Conservation (phyloP, 2,113 vertebrate genomes). For the Entomyzon cyanotis region DNA sequence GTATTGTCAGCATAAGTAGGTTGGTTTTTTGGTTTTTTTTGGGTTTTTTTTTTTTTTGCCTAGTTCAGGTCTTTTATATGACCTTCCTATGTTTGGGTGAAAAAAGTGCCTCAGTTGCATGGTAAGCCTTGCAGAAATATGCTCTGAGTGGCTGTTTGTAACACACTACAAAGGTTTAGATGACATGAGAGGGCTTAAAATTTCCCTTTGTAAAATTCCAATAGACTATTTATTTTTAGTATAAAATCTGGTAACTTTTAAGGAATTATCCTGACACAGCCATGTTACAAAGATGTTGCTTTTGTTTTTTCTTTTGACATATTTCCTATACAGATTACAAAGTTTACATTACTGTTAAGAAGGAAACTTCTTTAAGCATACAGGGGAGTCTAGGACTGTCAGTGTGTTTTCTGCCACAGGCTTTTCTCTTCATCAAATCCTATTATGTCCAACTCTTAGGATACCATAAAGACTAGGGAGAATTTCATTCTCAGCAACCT, state of each 20-base stretch:
- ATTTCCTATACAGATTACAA: not conserved
- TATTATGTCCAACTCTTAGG: not conserved
- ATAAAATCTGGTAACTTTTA: not conserved
- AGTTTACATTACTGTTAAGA: not conserved
- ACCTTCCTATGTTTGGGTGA: not conserved
- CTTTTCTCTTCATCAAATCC: not conserved
- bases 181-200: not conserved
- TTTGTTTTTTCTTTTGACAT: not conserved
- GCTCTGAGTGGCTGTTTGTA: not conserved
- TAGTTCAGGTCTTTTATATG: not conserved
- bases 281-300: not conserved
- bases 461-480: not conserved
- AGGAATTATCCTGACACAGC: not conserved
- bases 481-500: not conserved
- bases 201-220: not conserved
- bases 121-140: not conserved
- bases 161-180: not conserved
- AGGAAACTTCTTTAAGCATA: not conserved
- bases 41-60: not conserved
- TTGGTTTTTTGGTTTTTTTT: no score
- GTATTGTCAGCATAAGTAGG: not conserved
- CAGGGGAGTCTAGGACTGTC: not conserved
- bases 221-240: not conserved
- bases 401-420: not conserved
- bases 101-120: not conserved